A percentile compares a stretch with the other conserved stretches of the same genome.
These are phyloP conservation scores for Microplitis manilae DNA, from an alignment of 2,888 invertebrate genomes.

Conservation along the genomic window DNA sequence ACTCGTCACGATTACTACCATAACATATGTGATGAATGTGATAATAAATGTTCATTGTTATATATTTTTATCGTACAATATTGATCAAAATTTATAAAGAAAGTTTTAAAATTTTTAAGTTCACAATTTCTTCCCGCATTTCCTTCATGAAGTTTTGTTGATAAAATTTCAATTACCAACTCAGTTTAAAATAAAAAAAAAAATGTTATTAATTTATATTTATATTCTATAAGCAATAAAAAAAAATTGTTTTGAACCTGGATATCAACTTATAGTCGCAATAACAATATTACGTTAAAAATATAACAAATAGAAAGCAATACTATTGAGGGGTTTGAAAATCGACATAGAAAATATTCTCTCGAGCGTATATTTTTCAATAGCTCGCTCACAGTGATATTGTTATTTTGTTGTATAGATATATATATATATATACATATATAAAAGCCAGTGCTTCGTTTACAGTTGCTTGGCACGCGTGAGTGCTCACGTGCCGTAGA, in stretches of 20 bases:
- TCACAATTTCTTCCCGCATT: too few relatives aligned
- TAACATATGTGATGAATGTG: too few relatives aligned
- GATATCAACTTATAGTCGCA: background rate
- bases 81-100: too few relatives aligned
- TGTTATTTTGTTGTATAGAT: background rate
- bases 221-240: background rate
- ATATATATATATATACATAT: background rate
- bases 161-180: too few relatives aligned
- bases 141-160: too few relatives aligned
- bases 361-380: background rate
- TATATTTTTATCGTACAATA: too few relatives aligned
- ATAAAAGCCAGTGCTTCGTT: conserved; percentile 8
- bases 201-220: too few relatives aligned
- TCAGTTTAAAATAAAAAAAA: too few relatives aligned
- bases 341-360: background rate
- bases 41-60: too few relatives aligned
- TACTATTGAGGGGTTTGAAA: background rate
- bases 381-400: background rate
- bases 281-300: background rate
- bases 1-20: too few relatives aligned
- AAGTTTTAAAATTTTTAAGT: too few relatives aligned
- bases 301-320: background rate
- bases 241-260: background rate
- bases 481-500: conserved; percentile 37
- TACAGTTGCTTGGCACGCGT: conserved; percentile 38